Evolutionary conservation across 2,888 invertebrate species (phyloP), one percentile per base, ranked within the genome.

Genomic region (Eupithecia vulgata): DNA sequence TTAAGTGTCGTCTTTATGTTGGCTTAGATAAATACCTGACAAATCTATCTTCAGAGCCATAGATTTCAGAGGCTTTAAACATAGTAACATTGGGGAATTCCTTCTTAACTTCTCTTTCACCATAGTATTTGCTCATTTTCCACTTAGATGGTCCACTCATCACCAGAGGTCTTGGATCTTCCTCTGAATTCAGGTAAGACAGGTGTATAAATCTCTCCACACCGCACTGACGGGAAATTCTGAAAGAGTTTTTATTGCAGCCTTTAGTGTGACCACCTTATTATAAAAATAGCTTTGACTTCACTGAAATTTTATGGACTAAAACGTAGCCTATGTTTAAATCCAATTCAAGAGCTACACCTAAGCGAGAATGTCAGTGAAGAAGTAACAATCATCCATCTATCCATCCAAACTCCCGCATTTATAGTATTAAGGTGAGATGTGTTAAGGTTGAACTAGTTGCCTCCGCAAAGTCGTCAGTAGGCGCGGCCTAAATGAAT

Each of bases 41-140:
- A 92, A 99, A 99, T 79, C 97, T 94, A 92, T 99, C 99, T 85
- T 97, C 97, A 76, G 96, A 96, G 0, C 99, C 99, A 92, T 97
- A 99, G 72, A 99, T 96, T 87, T 98, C 97, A 0, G 99, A 95
- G n/a, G 99, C 99, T 73, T 98, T 96, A 79, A 99, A 95, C 76
- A 99, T 97, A 1, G 98, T 98, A 10, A 99, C 99, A 70, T 98
- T 97, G 0, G 99, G 99, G 90, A 99, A 99, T 89, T 99, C 99
- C 83, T 98, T 97, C 69, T 95, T 95, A 0, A 99, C 98, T n/a
- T 98, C 99, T 81, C 95, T 84, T 90, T 99, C 99, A 17, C 99
- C 99, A 71, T 91, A 89, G 87, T 95, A 97, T 95, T 99, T 99
- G 82, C 97, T 96, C 73, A 95, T 95, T 79, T 98, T 95, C 87